phyloP scores from a whole-genome alignment of 2,797 vertebrate species.

The Chlorospingus semifuscus region DNA sequence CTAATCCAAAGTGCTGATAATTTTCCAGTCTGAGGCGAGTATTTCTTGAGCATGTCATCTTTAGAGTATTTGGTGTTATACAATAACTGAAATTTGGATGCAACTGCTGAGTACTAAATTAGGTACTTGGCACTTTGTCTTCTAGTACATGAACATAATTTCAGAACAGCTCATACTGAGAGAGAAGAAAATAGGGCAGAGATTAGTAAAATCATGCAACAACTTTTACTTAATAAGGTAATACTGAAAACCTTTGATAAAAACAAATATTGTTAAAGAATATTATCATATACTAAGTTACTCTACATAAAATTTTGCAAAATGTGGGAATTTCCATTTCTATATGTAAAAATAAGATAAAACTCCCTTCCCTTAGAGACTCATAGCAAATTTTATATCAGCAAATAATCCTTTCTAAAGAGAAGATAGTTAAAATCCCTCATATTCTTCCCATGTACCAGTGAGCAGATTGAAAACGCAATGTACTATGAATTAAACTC shows the following conservation, averaged over 20 bases:
- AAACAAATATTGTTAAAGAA: not conserved
- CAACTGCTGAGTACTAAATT: constrained; percentile 44
- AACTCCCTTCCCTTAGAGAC: rapidly evolving
- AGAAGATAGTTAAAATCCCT: not conserved
- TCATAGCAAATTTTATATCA: not conserved
- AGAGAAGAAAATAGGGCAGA: constrained; percentile 28
- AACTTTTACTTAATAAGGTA: constrained; percentile 58
- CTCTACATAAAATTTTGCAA: not conserved
- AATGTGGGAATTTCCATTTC: not conserved
- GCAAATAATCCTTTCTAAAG: not conserved
- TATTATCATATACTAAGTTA: not conserved
- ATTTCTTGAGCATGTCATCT: not conserved
- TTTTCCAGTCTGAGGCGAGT: not conserved
- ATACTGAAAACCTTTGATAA: not conserved
- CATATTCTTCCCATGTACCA: not conserved
- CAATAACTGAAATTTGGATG: constrained; percentile 51
- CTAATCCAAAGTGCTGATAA: not conserved
- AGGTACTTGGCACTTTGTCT: constrained; percentile 53
- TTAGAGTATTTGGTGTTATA: constrained; percentile 30
- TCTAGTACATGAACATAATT: constrained; percentile 49
- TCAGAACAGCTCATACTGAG: constrained; percentile 54
- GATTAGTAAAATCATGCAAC: not conserved
- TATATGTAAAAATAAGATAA: not conserved
- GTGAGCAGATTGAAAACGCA: not conserved
- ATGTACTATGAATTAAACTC: not conserved